Evolutionary conservation across 2,888 invertebrate species (phyloP).

Genomic region (Campaea margaritaria): DNA sequence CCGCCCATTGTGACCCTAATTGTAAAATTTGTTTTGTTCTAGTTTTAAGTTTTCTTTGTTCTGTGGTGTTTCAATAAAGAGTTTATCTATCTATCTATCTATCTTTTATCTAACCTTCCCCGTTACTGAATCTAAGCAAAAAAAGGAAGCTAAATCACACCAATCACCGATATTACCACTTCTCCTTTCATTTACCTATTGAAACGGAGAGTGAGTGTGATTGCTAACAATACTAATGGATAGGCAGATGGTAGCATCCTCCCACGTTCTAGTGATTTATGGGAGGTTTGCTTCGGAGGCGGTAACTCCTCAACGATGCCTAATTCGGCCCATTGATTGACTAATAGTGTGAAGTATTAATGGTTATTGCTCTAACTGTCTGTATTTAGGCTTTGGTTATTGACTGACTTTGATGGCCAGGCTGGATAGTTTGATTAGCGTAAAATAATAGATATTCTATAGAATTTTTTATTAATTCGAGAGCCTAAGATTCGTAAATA

Average conservation of each 20-base stretch:
- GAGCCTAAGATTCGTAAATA: no score
- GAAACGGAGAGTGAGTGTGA: constrained; percentile 23
- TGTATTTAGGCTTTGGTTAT: not conserved
- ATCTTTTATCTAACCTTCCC: no score
- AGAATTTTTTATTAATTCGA: no score
- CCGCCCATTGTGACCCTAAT: no score
- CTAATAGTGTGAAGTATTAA: constrained; percentile 20
- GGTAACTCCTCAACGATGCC: constrained; percentile 18
- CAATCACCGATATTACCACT: constrained; percentile 8
- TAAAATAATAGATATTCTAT: no score
- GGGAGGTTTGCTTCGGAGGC: constrained; percentile 15
- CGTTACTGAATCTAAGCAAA: not conserved
- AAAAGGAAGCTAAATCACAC: constrained; percentile 8
- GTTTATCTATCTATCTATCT: no score
- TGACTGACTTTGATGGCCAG: no score
- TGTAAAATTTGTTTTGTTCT: no score
- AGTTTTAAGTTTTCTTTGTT: no score
- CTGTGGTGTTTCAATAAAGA: no score
- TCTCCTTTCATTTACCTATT: constrained; percentile 20
- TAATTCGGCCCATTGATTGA: constrained; percentile 27
- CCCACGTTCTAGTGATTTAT: constrained; percentile 19
- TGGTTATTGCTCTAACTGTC: constrained; percentile 12
- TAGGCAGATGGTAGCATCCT: constrained; percentile 7
- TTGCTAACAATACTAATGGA: constrained; percentile 23
- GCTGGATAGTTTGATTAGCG: no score